Evolutionary conservation across 2,797 vertebrate species (phyloP).

Genomic region (Dicrostonyx torquatus): DNA sequence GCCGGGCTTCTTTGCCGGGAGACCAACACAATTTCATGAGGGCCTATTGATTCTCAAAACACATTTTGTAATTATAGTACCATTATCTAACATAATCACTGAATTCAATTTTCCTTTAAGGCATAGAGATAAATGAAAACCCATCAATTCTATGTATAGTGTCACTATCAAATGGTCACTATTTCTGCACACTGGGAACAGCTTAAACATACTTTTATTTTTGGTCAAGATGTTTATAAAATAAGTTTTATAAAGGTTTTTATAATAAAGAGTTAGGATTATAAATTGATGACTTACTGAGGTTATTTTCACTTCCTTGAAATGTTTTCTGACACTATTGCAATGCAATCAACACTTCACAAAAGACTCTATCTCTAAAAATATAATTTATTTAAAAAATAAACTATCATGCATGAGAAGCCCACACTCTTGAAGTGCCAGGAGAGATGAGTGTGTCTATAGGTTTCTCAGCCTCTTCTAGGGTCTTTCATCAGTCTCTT

Average conservation of each 20-base stretch:
- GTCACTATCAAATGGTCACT: neutral
- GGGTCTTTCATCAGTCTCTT: neutral
- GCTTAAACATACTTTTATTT: neutral
- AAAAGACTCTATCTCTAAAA: neutral
- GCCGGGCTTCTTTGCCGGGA: neutral
- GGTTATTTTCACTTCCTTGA: conserved; percentile 27
- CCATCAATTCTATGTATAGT: neutral
- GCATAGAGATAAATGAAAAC: neutral
- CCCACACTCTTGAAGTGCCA: neutral
- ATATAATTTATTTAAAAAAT: neutral
- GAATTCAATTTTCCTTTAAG: neutral
- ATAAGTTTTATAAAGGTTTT: neutral
- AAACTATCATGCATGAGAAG: neutral
- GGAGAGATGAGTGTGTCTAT: neutral
- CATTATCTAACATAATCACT: neutral
- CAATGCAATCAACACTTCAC: neutral
- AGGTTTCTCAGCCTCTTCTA: neutral
- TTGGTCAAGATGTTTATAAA: neutral
- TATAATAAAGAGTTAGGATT: conserved; percentile 26
- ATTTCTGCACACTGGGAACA: neutral
- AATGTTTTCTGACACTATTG: conserved; percentile 11
- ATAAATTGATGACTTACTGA: neutral
- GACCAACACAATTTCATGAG: neutral
- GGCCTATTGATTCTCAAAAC: neutral
- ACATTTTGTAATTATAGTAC: neutral